Conservation (phyloP, 2,113 vertebrate species). For the Siniperca knerii region DNA sequence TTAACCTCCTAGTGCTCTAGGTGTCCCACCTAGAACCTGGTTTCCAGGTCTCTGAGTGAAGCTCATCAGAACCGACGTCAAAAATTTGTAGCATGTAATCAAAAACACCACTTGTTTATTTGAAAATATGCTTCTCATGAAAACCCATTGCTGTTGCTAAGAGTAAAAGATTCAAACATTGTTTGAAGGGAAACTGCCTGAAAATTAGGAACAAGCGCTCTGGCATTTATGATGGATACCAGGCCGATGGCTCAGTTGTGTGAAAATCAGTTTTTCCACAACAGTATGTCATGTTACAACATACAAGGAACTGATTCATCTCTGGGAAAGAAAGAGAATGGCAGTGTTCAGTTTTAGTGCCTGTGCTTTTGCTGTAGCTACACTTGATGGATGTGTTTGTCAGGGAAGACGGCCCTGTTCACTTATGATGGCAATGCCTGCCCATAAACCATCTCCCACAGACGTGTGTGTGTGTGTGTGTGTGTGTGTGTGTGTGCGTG, state of each 20-base stretch:
- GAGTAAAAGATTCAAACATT: conserved; percentile 43
- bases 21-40: conserved; percentile 71
- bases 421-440: conserved; percentile 79
- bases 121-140: conserved; percentile 19
- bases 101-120: conserved; percentile 27
- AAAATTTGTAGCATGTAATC: conserved; percentile 18
- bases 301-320: conserved; percentile 62
- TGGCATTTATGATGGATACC: conserved; percentile 59
- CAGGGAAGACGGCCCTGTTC: conserved; percentile 75
- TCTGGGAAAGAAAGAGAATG: conserved; percentile 53
- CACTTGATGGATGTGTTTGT: conserved; percentile 82
- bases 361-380: conserved; percentile 71
- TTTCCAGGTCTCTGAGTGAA: conserved; percentile 58
- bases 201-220: conserved; percentile 46
- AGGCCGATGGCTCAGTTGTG: conserved; percentile 55
- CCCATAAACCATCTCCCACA: conserved; percentile 77
- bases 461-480: conserved; percentile 33
- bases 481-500: conserved; percentile 30
- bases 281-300: conserved; percentile 55
- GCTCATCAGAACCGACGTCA: conserved; percentile 23
- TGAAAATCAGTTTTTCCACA: conserved; percentile 59
- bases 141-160: conserved; percentile 13
- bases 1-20: conserved; percentile 76
- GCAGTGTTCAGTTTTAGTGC: conserved; percentile 59
- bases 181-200: conserved; percentile 31